Evolutionary conservation across 2,113 vertebrate species (phyloP).

Genomic region (Oxyura jamaicensis): DNA sequence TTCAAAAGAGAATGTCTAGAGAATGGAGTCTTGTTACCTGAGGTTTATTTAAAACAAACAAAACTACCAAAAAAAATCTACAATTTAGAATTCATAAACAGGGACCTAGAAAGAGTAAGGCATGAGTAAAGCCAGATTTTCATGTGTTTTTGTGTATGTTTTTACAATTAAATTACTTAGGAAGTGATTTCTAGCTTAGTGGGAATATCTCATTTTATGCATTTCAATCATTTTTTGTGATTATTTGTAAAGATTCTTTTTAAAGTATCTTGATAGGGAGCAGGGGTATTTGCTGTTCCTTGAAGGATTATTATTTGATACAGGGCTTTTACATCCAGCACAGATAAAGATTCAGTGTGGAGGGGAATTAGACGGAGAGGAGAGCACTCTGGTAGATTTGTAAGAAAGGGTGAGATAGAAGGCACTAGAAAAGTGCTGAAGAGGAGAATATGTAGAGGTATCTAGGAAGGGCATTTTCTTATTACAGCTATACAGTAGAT

Average conservation of each 20-base stretch:
- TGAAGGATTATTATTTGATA: not conserved
- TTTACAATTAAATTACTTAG: not conserved
- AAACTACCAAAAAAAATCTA: not conserved
- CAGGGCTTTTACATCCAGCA: not conserved
- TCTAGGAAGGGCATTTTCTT: not conserved
- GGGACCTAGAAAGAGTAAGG: not conserved
- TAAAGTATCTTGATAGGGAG: not conserved
- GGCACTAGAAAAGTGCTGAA: not conserved
- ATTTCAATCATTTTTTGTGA: not conserved
- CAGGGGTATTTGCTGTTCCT: not conserved
- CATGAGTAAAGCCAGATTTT: not conserved
- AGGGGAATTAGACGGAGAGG: not conserved
- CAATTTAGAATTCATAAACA: not conserved
- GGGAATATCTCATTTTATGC: not conserved
- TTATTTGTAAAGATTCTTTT: not conserved
- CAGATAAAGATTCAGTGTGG: not conserved
- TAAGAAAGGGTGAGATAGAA: not conserved
- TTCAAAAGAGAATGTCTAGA: not conserved
- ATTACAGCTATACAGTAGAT: not conserved
- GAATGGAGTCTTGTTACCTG: not conserved
- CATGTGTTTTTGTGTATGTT: not conserved
- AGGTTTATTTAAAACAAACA: not conserved
- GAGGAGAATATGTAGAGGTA: not conserved
- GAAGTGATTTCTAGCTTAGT: not conserved
- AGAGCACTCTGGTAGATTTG: not conserved